These are phyloP conservation scores for Manacus vitellinus DNA, from an alignment of 2,113 vertebrate genomes.

Conservation along the genomic window DNA sequence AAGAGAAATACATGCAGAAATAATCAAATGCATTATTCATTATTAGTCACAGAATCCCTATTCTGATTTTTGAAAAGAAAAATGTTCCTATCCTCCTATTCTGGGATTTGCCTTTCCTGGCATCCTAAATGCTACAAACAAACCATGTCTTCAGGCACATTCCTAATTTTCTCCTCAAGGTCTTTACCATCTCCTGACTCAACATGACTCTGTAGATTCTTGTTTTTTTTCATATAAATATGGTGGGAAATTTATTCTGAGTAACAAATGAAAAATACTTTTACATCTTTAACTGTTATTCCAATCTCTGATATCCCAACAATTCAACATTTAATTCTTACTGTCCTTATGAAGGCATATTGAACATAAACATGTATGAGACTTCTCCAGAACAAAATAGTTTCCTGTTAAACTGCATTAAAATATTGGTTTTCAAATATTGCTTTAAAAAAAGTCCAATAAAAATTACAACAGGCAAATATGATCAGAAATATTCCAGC, in stretches of 20 bases:
- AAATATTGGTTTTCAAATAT: background rate
- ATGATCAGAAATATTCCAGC: background rate
- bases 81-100: background rate
- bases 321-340: rapidly evolving
- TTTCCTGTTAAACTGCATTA: background rate
- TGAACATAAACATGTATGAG: rapidly evolving
- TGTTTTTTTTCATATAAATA: background rate
- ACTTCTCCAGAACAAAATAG: background rate
- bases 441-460: background rate
- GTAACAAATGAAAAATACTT: background rate
- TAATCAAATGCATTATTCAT: background rate
- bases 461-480: background rate
- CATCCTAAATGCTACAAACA: background rate
- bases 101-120: background rate
- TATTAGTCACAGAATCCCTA: background rate
- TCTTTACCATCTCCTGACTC: background rate
- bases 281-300: background rate
- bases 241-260: background rate
- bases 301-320: background rate
- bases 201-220: background rate
- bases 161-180: background rate
- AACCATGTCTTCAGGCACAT: background rate
- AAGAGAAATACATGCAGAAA: background rate
- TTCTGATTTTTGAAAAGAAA: background rate
- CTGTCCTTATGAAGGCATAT: background rate